Base-by-base conservation (phyloP, 2,888 invertebrate genomes). In the Rhodophaea formosa region DNA sequence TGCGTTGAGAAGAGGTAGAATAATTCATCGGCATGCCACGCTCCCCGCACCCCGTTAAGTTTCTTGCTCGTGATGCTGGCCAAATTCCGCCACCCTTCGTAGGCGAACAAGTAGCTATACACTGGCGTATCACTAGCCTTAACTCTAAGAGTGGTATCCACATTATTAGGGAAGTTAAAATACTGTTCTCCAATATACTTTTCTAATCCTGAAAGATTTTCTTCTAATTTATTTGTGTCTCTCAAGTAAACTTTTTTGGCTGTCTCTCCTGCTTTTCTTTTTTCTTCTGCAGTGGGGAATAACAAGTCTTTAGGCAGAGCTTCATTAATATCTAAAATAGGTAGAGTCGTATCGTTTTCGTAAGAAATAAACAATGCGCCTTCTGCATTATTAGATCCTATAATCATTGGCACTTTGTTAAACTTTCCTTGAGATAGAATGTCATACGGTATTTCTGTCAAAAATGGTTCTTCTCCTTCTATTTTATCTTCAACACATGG, bases 381-480 rank as follows among this genome's bases (percentile, higher is more conserved):
- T 70, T 89, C 89, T 55, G 80, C 75, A 29, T 66, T 71, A 45
- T 80, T 84, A 6, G 65, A 56, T 0, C 88, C 89, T 32, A 86
- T 69, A 3, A 89, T 82, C 64, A 84, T 66, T 0, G 89, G 89
- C 1, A 89, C 80, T 70, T 83, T 86, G 32, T 82, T 78, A 43
- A 77, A 85, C 2, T 75, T 68, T 8, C 87, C 88, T 62, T 66
- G 75, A 1, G 60, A 59, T 0, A 86, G 62, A 6, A 80, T 59
- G 45, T 83, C 74, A 54, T 77, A 75, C 1, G 89, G 88, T 14
- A 69, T 58, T 42, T 85, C 79, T 1, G 79, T 82, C 44, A 89
- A 59, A 61, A 89, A 88, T 2, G 85, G 69, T 60, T 87, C 87
- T 3, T 75, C 79, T 0, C 82, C 86, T n/a, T 82, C 79, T 55